Base-by-base conservation (phyloP, 1,140 invertebrate species). In the Drosophila cardini region DNA sequence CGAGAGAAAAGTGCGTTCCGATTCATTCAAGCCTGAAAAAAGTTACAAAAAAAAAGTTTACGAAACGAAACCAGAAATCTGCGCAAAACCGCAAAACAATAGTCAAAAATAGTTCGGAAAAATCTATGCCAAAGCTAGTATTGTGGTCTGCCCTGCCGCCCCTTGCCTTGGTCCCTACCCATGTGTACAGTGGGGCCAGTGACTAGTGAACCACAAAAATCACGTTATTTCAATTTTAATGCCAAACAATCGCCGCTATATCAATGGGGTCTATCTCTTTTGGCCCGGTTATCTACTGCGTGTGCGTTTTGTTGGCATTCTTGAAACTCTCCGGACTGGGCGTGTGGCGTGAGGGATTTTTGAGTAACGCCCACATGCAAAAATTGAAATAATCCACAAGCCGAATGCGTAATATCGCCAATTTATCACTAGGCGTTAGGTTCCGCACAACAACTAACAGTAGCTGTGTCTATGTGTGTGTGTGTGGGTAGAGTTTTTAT, bases 141-240 rank as follows among this genome's bases (percentile, higher is more conserved):
- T 56, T 71, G 43, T 60, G 32, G 46, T 48, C 26, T 18, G 36
- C 16, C 68, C 34, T 26, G 2, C 21, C 4, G 0, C 10, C 32
- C 38, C 34, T 7, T 26, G 32, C 8, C n/a, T 9, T 7, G 4
- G 9, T n/a, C 26, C n/a, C n/a, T 3, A 3, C 11, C 30, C 38
- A 32, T 42, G 18, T 10, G 30, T 15, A 9, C 9, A 13, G 13
- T 16, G n/a, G 9, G 67, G 61, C 63, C 81, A 53, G 48, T 56
- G 64, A 57, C 73, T 67, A 84, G 55, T 78, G 74, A 69, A 89
- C 77, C 84, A 89, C 84, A 89, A 80, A 89, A 89, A 89, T 84
- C 84, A 89, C 80, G 80, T 89, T 89, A 89, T 89, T 89, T 89
- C 80, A 89, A 89, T 89, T 84, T 76, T 72, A 89, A 89, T 87